phyloP scores from a whole-genome alignment of 2,113 vertebrate genomes.

The Nesogale talazaci region DNA sequence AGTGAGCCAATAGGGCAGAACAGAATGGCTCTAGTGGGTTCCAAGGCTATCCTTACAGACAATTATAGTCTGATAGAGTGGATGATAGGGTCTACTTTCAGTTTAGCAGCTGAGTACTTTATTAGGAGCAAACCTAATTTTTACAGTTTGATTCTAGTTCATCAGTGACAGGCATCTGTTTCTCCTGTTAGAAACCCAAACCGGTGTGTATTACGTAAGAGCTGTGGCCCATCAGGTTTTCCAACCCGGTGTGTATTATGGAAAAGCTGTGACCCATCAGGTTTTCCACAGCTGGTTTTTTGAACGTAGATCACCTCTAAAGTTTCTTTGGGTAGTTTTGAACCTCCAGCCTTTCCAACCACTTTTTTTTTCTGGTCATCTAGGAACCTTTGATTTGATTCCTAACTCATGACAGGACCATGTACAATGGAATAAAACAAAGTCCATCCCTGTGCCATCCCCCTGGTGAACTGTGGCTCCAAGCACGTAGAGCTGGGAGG shows the following conservation, averaged over 20 bases:
- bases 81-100: background rate
- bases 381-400: background rate
- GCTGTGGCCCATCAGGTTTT: background rate
- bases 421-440: background rate
- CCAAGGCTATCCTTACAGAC: background rate
- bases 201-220: background rate
- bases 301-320: background rate
- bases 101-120: background rate
- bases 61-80: background rate
- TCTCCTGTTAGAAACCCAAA: too few relatives aligned
- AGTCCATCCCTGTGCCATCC: background rate
- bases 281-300: background rate
- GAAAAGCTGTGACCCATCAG: background rate
- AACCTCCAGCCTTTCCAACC: background rate
- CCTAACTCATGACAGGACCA: background rate
- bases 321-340: background rate
- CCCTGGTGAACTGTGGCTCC: background rate
- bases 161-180: background rate
- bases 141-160: background rate
- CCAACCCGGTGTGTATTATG: background rate
- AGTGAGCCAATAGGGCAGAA: background rate
- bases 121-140: background rate
- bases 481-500: background rate
- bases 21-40: background rate
- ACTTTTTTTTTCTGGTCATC: background rate